Evolutionary conservation across 1,140 invertebrate species (phyloP), one percentile per base, ranked within the genome.

Genomic region (Cydia splendana): DNA sequence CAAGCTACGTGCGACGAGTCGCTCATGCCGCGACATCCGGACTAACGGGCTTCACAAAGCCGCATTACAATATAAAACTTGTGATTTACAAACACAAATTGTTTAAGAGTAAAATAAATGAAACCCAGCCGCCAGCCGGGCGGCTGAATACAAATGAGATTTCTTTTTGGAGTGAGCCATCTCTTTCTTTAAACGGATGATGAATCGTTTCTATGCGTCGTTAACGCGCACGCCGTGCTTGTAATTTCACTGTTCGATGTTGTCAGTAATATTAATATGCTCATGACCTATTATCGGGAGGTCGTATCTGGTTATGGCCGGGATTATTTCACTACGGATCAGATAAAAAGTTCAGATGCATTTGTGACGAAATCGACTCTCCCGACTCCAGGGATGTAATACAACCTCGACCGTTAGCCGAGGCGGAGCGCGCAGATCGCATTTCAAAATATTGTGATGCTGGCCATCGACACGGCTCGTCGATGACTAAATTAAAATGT

Each of bases 191-290:
- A 87, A 88, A 85, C 78, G 84, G 80, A 89, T 90, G 88, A 92
- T 92, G 84, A 88, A 92, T 91, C 75, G 88, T 87, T 88, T 87
- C 82, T 89, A 85, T 83, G 88, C 86, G 84, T 89, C 88, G 90
- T 89, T 91, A 90, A 85, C 85, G 86, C 85, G 84, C 85, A 84
- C 82, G 85, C 85, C 80, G 87, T 83, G 85, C 85, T 87, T 87
- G 85, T 90, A 88, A 90, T 90, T 89, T 87, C 80, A 87, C 87
- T 86, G 83, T 86, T 87, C 82, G 82, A 90, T 87, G 86, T 89
- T 91, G 88, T 86, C 85, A 86, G 88, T 87, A 86, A 88, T 89
- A 91, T 92, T 91, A 91, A 91, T 92, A 89, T 88, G 83, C 84
- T 84, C 75, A 82, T 88, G 89, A 91, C 87, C 90, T 86, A 86